Evolutionary conservation across 2,113 vertebrate genomes (phyloP).

Genomic region (Garra rufa): DNA sequence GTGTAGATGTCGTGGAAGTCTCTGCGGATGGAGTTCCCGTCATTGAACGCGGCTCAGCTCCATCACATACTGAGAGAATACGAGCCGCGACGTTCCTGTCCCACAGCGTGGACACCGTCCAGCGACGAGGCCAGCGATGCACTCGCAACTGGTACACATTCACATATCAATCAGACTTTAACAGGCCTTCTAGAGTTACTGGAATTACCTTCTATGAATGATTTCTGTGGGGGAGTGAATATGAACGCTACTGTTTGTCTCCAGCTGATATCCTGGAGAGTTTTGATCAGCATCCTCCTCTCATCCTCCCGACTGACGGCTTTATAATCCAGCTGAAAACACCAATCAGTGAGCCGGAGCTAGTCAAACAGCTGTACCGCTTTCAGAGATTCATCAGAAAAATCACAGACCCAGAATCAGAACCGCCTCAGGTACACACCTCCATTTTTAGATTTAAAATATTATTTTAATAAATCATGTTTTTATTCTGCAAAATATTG

Average conservation of each 20-base stretch:
- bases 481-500: background rate
- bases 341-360: constrained; percentile 57
- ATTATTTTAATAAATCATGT: background rate
- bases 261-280: constrained; percentile 76
- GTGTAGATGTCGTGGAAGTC: constrained; percentile 73
- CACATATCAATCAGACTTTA: background rate
- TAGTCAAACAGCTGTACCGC: constrained; percentile 64
- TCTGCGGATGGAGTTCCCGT: constrained; percentile 69
- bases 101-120: constrained; percentile 71
- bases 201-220: too few species aligned
- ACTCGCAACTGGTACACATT: constrained; percentile 50
- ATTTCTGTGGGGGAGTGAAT: background rate
- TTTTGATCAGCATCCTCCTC: constrained; percentile 79
- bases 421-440: constrained; percentile 54
- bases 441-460: background rate
- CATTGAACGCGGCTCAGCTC: constrained; percentile 75
- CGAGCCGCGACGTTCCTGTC: constrained; percentile 64
- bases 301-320: constrained; percentile 71
- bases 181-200: too few species aligned
- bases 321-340: constrained; percentile 69
- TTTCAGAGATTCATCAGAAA: constrained; percentile 62
- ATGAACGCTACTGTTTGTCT: background rate
- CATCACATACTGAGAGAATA: constrained; percentile 79
- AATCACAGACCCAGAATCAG: constrained; percentile 3
- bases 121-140: constrained; percentile 64